Conservation (phyloP, 1,140 invertebrate genomes). For the Lutraria rhynchaena region DNA sequence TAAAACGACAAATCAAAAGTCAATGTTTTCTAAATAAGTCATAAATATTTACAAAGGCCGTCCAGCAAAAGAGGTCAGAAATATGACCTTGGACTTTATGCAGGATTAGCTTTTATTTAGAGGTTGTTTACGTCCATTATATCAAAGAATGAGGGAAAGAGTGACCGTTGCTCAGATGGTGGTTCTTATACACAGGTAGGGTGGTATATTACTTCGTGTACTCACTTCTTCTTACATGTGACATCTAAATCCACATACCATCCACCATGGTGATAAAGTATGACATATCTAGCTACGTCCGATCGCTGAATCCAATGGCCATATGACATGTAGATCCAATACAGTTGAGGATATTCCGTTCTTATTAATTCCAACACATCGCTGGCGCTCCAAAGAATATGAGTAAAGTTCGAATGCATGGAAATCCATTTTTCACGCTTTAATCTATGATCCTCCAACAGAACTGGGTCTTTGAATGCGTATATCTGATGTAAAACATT, state of each 20-base stretch:
- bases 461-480: constrained; percentile 5
- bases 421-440: background rate
- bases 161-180: no score
- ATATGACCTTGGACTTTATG: no score
- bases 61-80: no score
- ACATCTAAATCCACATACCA: constrained; percentile 34
- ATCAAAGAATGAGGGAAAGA: no score
- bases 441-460: background rate
- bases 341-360: background rate
- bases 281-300: constrained; percentile 3
- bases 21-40: no score
- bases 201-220: no score
- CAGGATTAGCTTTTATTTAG: no score
- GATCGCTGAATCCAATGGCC: constrained; percentile 2
- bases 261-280: constrained; percentile 27
- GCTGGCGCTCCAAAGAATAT: constrained; percentile 2
- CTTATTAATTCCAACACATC: background rate
- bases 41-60: no score
- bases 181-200: background rate
- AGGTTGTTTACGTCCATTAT: no score
- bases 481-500: background rate
- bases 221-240: background rate
- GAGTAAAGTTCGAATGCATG: background rate
- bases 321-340: background rate
- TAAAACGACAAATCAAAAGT: no score